A percentile compares a stretch with the other conserved stretches of the same genome.
Conservation (phyloP, 2,113 vertebrate species). For the Orientallactaga bullata region DNA sequence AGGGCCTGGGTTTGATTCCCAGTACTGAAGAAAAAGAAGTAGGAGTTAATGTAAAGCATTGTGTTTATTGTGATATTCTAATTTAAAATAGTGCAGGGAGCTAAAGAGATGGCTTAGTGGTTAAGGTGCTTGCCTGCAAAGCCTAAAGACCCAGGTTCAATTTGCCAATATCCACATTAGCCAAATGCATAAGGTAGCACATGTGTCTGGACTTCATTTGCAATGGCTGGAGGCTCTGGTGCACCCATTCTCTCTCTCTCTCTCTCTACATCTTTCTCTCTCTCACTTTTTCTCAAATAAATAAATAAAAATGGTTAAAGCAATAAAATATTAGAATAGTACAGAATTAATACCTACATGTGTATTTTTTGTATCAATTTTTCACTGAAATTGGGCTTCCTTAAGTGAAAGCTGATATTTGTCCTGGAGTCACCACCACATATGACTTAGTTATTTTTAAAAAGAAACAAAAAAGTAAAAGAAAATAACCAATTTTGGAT, state of each 20-base stretch:
- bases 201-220: too few relatives aligned
- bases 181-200: too few relatives aligned
- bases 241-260: too few relatives aligned
- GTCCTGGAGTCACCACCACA: conserved; percentile 23
- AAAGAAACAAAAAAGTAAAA: neutral
- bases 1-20: neutral
- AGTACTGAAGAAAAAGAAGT: neutral
- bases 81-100: neutral
- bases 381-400: neutral
- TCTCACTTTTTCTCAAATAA: too few relatives aligned
- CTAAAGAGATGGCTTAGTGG: too few relatives aligned
- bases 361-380: neutral
- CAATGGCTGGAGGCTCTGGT: too few relatives aligned
- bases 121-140: too few relatives aligned
- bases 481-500: conserved; percentile 44
- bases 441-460: conserved; percentile 63
- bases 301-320: too few relatives aligned
- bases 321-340: neutral
- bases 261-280: too few relatives aligned
- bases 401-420: conserved; percentile 39
- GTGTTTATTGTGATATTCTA: neutral
- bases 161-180: too few relatives aligned
- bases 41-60: neutral
- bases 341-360: neutral
- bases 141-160: too few relatives aligned